Base-by-base conservation (phyloP, 2,888 invertebrate species). In the Aproaerema taeniolella region DNA sequence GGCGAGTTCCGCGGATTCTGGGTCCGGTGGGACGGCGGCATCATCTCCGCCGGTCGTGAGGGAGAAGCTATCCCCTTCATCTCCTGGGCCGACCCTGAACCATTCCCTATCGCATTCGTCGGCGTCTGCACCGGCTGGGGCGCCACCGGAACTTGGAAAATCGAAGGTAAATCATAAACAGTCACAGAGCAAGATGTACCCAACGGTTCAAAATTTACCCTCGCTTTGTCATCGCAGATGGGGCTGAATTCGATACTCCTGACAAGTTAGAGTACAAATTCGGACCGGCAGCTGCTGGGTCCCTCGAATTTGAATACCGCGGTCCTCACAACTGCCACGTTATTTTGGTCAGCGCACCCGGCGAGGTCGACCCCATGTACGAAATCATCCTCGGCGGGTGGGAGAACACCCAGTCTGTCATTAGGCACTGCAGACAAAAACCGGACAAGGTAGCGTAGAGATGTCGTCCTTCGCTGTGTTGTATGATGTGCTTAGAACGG, bases 41-140 rank as follows among this genome's bases (percentile, higher is more conserved):
- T 89, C 25, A 76, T 93, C 44, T 90, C 90, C 6, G 92, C 91
- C 7, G 93, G 93, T n/a, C 90, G 88, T 37, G 94, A 94, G 53
- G 90, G 91, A 20, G 91, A 93, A 59, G 85, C 88, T 9, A 88
- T 89, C 7, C 92, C 95, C 1, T 93, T 96, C 78, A 70, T 95
- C 50, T 88, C 89, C 8, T 93, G 91, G 88, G 77, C 89, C 17
- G 93, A 95, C 61, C 90, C 91, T 1, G 89, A 92, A 48, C 89
- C 91, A 2, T 90, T 94, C 68, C 89, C 89, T 8, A 89, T 95
- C 41, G 89, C 89, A 46, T 92, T 91, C 70, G 91, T 94, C 31
- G 96, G 95, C 31, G 89, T 95, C 17, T 93, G 94, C 78, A 95
- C 95, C 31, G 95, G 95, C 34, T 95, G 95, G 94, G 95, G 95